phyloP scores from a whole-genome alignment of 2,888 invertebrate species.

The Teleogryllus oceanicus region DNA sequence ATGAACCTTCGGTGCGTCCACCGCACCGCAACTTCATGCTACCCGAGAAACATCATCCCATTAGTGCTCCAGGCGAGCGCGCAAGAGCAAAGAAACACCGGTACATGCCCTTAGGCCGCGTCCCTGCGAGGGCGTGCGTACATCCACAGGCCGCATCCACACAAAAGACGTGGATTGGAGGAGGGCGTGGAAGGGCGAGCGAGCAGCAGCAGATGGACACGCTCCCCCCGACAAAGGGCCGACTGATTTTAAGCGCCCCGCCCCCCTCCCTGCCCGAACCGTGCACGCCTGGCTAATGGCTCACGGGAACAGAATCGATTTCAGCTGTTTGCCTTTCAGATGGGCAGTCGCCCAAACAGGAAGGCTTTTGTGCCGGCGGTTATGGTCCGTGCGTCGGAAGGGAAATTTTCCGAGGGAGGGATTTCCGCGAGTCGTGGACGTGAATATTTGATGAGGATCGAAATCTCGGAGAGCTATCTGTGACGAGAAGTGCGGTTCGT shows the following conservation, averaged over 20 bases:
- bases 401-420: neutral
- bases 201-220: neutral
- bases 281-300: neutral
- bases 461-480: too few relatives aligned
- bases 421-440: neutral
- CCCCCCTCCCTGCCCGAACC: neutral
- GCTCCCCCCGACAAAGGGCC: neutral
- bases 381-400: neutral
- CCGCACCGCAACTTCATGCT: too few relatives aligned
- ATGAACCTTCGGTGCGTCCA: too few relatives aligned
- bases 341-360: neutral
- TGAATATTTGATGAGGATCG: neutral
- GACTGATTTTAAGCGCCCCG: neutral
- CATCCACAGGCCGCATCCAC: neutral
- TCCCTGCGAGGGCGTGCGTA: too few relatives aligned
- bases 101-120: too few relatives aligned
- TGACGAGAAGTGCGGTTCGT: too few relatives aligned
- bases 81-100: too few relatives aligned
- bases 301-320: neutral
- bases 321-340: constrained; percentile 9
- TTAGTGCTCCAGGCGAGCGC: too few relatives aligned
- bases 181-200: neutral
- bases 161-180: neutral
- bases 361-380: neutral
- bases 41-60: too few relatives aligned